phyloP scores from a whole-genome alignment of 2,888 invertebrate genomes.

The Apodemia arnacis region DNA sequence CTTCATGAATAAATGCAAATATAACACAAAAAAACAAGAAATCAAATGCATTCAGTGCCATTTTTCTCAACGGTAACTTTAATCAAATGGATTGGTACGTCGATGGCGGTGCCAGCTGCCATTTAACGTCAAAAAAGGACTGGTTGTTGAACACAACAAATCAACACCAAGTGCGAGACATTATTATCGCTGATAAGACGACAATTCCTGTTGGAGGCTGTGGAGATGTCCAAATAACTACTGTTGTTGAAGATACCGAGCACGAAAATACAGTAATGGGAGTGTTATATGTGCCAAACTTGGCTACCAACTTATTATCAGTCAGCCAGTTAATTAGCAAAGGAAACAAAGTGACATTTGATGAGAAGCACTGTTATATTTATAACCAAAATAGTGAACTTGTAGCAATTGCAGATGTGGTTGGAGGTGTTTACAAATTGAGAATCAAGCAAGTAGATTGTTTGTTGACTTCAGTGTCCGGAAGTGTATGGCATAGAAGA shows the following conservation, averaged over 20 bases:
- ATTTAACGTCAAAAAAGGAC: conserved; percentile 24
- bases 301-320: conserved; percentile 61
- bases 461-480: conserved; percentile 13
- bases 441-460: conserved; percentile 12
- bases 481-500: no score
- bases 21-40: conserved; percentile 17
- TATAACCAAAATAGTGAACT: conserved; percentile 30
- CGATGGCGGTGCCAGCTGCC: conserved; percentile 38
- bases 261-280: not conserved
- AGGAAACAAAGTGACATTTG: conserved; percentile 55
- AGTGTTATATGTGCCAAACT: conserved; percentile 46
- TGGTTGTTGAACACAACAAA: no score
- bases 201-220: no score
- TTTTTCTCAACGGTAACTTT: conserved; percentile 38
- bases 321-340: conserved; percentile 73
- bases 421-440: conserved; percentile 27
- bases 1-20: no score
- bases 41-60: conserved; percentile 53
- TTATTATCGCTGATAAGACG: no score
- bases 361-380: conserved; percentile 37
- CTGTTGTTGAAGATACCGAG: not conserved
- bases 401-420: conserved; percentile 20
- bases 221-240: no score
- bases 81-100: conserved; percentile 39
- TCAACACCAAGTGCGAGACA: no score